Evolutionary conservation across 92 coral and sea anemone species (phyloP).

Genomic region (Meandrina meandrites): DNA sequence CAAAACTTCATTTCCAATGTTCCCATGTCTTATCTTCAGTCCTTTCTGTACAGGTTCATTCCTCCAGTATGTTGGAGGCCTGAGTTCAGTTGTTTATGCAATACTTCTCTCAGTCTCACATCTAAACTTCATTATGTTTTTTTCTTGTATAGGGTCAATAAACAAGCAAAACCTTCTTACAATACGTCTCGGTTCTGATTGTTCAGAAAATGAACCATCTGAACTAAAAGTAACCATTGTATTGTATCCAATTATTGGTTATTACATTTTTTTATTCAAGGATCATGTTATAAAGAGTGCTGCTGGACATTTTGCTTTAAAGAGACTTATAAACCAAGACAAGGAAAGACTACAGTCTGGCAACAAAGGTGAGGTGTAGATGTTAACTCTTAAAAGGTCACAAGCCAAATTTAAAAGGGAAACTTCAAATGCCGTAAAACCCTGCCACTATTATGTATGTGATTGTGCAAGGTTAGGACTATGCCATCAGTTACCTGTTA

Average conservation of each 20-base stretch:
- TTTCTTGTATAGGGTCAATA: too few relatives aligned
- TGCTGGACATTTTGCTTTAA: constrained; percentile 93
- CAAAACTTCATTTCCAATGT: not conserved
- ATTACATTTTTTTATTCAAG: constrained; percentile 37
- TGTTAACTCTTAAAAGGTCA: too few relatives aligned
- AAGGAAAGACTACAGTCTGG: constrained; percentile 66
- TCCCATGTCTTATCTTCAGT: not conserved
- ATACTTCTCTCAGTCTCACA: too few relatives aligned
- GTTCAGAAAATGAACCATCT: too few relatives aligned
- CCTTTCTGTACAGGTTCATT: not conserved
- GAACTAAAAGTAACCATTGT: too few relatives aligned
- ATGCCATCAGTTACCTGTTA: not conserved
- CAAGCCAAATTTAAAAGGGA: too few relatives aligned
- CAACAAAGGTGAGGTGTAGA: constrained; percentile 54
- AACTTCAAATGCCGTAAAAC: too few relatives aligned
- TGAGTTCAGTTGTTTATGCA: too few relatives aligned
- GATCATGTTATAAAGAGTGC: constrained; percentile 93
- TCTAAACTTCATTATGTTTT: too few relatives aligned
- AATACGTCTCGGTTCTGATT: too few relatives aligned
- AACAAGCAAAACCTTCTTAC: too few relatives aligned
- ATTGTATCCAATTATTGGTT: too few relatives aligned
- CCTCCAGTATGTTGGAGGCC: not conserved
- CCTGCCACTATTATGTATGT: not conserved
- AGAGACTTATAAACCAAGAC: constrained; percentile 85
- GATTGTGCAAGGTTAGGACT: not conserved